Conservation (phyloP, 1,140 invertebrate species). For the Chironomus tepperi region DNA sequence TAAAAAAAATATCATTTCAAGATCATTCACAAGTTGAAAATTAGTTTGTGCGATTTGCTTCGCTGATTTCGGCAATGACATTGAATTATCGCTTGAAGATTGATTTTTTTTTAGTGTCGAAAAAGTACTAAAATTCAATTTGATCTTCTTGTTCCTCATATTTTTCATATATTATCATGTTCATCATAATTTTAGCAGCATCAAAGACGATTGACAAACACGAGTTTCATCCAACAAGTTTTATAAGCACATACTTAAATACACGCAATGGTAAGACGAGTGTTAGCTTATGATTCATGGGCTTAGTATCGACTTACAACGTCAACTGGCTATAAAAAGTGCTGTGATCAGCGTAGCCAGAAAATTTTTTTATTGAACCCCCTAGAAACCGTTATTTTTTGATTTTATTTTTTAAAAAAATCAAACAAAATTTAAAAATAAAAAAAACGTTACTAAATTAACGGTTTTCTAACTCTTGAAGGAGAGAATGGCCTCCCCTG, state of each 20-base stretch:
- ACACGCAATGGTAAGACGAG: neutral
- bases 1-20: too few species aligned
- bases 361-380: too few species aligned
- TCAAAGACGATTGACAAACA: neutral
- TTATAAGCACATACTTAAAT: neutral
- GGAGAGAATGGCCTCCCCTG: too few species aligned
- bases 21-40: neutral
- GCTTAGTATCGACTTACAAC: too few species aligned
- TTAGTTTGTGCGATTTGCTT: neutral
- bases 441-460: too few species aligned
- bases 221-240: neutral
- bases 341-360: too few species aligned
- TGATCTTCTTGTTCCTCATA: neutral
- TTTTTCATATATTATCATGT: neutral
- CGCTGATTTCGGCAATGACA: slow-evolving; percentile 33
- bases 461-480: too few species aligned
- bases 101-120: neutral
- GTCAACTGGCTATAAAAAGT: too few species aligned
- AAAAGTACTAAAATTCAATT: neutral
- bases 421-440: too few species aligned
- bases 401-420: too few species aligned
- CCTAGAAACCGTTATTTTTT: too few species aligned
- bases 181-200: neutral
- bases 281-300: too few species aligned
- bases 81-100: slow-evolving; percentile 30